A percentile compares a stretch with the other conserved stretches of the same genome.
Conservation (phyloP, 2,888 invertebrate genomes). For the Mythimna vitellina region DNA sequence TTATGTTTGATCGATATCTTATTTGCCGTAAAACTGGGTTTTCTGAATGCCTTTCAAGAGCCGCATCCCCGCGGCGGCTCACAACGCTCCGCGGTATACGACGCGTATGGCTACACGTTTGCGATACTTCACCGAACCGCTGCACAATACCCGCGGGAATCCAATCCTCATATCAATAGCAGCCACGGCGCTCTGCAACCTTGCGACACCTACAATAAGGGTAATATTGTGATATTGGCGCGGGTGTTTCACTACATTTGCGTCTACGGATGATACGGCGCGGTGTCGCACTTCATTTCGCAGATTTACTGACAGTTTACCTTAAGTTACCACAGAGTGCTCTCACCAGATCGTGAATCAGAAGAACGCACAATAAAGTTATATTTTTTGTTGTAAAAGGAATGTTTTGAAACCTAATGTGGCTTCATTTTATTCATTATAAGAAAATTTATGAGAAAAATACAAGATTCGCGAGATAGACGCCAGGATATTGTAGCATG, state of each 20-base stretch:
- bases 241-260: constrained; percentile 65
- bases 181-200: constrained; percentile 15
- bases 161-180: constrained; percentile 66
- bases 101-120: constrained; percentile 32
- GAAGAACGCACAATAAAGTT: no score
- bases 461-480: background rate
- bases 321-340: constrained; percentile 14
- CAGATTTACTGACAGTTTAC: constrained; percentile 58
- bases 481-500: background rate
- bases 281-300: constrained; percentile 66
- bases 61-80: background rate
- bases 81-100: background rate
- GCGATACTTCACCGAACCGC: constrained; percentile 46
- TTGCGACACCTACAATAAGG: constrained; percentile 14
- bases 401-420: background rate
- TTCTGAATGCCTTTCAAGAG: constrained; percentile 40
- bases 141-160: constrained; percentile 59
- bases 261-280: constrained; percentile 61
- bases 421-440: background rate
- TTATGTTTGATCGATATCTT: constrained; percentile 54
- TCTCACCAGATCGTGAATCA: background rate
- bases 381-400: background rate
- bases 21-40: constrained; percentile 58
- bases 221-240: constrained; percentile 6
- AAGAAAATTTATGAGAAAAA: background rate